A percentile compares a stretch with the other conserved stretches of the same genome.
These are phyloP conservation scores for Hermaeophaga mercurialis DNA, from an alignment of 2,888 invertebrate species.

Conservation along the genomic window DNA sequence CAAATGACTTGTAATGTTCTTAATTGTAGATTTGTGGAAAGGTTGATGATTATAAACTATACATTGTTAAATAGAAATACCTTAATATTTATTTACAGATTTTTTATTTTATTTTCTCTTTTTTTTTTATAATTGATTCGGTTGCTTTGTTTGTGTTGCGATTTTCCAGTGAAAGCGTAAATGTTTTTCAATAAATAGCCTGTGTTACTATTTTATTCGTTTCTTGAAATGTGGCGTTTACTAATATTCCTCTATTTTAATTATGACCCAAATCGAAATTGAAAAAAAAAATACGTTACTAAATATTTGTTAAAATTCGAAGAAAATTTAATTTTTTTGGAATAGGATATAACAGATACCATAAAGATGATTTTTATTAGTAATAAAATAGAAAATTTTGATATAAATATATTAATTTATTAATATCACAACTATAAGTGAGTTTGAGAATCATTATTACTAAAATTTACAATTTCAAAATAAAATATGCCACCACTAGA, in stretches of 20 bases:
- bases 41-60: slow-evolving; percentile 62
- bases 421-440: too few species aligned
- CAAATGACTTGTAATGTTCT: slow-evolving; percentile 58
- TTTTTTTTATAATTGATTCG: slow-evolving; percentile 23
- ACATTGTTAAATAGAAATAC: slow-evolving; percentile 63
- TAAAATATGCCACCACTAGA: too few species aligned
- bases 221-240: slow-evolving; percentile 12
- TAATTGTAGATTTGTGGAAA: slow-evolving; percentile 62
- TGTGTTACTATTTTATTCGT: slow-evolving; percentile 21
- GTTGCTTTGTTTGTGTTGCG: slow-evolving; percentile 26
- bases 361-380: too few species aligned
- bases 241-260: background rate
- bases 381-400: too few species aligned
- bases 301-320: too few species aligned
- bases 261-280: background rate
- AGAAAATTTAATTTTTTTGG: too few species aligned
- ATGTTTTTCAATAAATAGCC: slow-evolving; percentile 28
- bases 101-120: slow-evolving; percentile 36
- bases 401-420: too few species aligned
- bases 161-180: slow-evolving; percentile 26
- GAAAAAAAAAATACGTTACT: too few species aligned
- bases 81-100: slow-evolving; percentile 56
- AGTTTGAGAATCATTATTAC: too few species aligned
- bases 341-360: too few species aligned
- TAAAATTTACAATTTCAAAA: too few species aligned